A percentile compares a stretch with the other conserved stretches of the same genome.
phyloP scores from a whole-genome alignment of 2,113 vertebrate genomes.

The Sialia sialis region DNA sequence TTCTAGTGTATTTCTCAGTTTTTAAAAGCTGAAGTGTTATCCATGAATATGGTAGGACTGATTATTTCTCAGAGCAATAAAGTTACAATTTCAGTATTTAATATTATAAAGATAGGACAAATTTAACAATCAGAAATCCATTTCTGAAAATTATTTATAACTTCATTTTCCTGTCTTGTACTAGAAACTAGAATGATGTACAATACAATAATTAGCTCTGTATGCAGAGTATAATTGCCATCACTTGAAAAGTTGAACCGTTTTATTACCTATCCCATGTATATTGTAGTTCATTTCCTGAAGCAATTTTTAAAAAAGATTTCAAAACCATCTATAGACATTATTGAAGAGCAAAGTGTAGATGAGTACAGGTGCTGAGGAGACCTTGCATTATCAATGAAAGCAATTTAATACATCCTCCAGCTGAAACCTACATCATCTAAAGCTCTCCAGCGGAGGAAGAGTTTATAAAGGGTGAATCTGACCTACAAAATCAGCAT shows the following conservation, averaged over 20 bases:
- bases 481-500: background rate
- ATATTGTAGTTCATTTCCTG: background rate
- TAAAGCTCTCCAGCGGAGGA: background rate
- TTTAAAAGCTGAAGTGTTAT: background rate
- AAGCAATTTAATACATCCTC: background rate
- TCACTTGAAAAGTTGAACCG: background rate
- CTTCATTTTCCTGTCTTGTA: background rate
- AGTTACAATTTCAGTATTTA: background rate
- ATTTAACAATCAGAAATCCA: background rate
- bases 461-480: background rate
- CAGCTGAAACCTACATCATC: background rate
- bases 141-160: background rate
- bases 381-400: background rate
- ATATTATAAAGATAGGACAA: background rate
- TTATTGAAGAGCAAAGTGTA: background rate
- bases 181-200: background rate
- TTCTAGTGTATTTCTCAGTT: background rate
- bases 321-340: background rate
- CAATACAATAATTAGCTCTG: background rate
- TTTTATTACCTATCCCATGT: background rate
- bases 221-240: background rate
- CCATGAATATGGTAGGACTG: background rate
- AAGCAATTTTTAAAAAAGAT: background rate
- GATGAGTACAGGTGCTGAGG: background rate
- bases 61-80: background rate